Evolutionary conservation across 2,797 vertebrate species (phyloP), one percentile per base, ranked within the genome.

Genomic region (Amphiprion clarkii): DNA sequence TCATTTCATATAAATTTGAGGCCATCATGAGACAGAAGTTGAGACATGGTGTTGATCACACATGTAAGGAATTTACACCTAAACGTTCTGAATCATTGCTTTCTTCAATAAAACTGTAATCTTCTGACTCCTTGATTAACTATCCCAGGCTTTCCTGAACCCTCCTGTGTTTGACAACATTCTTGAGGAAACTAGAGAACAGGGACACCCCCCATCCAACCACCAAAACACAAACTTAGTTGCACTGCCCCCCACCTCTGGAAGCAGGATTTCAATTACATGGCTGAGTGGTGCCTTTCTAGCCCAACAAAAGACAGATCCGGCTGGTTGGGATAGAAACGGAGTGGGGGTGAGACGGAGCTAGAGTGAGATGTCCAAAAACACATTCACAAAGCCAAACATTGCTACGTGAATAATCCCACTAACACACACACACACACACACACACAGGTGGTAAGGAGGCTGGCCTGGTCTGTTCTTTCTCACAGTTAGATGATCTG

Each of bases 291-390:
- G 48, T 72, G 73, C 89, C 77, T 89, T 93, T 95, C 81, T 93
- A 68, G 33, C 21, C 23, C 58, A 82, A 95, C 94, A 95, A 94
- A 93, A 93, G 90, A 74, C 86, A 95, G 88, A 95, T 95, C 95
- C 87, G 78, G 95, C 89, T 92, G 92, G 95, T 95, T 95, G 95
- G 80, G 89, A 92, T 93, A 90, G 93, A 90, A 92, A 93, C 92
- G 5, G 78, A 87, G 74, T 74, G 23, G 27, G 71, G 69, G 53
- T 69, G 88, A 70, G 68, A 75, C 68, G 62, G 62, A 74, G 56
- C 21, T 65, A 71, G 62, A 60, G 51, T 36, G 33, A 83, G 60
- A 83, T 74, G 57, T 76, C 64, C 46, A 46, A 46, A 83, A 74
- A 81, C 57, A 81, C 72, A 76, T 36, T 76, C 79, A 85, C 80